Percentiles rank a stretch among this genome's conserved stretches.
phyloP scores from a whole-genome alignment of 2,797 vertebrate species.

The Cossypha caffra region DNA sequence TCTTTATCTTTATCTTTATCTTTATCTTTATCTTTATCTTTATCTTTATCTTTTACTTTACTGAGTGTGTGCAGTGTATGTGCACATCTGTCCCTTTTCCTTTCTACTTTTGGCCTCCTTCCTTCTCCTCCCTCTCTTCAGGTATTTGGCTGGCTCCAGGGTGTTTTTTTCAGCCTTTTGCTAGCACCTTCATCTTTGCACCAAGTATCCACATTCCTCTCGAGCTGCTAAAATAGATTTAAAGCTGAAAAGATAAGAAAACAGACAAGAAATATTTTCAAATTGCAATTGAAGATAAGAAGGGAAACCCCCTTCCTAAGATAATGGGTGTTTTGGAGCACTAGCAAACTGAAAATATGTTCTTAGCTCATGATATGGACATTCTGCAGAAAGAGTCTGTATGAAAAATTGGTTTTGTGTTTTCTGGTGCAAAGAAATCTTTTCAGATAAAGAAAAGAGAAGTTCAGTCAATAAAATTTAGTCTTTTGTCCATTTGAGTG shows the following conservation, averaged over 20 bases:
- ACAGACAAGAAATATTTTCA: background rate
- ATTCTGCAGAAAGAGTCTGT: background rate
- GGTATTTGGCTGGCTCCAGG: background rate
- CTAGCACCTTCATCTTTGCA: background rate
- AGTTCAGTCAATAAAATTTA: background rate
- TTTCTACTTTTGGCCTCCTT: background rate
- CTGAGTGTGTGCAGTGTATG: background rate
- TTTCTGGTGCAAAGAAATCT: background rate
- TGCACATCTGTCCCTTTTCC: background rate
- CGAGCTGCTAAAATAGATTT: background rate
- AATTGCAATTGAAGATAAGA: background rate
- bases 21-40: too few species aligned
- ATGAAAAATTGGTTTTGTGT: background rate
- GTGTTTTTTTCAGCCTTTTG: background rate
- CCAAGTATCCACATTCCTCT: background rate
- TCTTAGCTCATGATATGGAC: background rate
- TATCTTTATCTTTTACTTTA: too few species aligned
- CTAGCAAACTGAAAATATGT: background rate
- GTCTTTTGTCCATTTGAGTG: background rate
- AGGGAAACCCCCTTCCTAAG: background rate
- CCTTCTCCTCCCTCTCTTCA: background rate
- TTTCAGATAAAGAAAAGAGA: background rate
- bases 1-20: too few species aligned
- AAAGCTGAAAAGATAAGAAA: constrained; percentile 10
- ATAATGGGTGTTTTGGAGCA: background rate